Evolutionary conservation across 1,140 invertebrate species (phyloP), one percentile per base, ranked within the genome.

Genomic region (Panagrolaimus sp.): DNA sequence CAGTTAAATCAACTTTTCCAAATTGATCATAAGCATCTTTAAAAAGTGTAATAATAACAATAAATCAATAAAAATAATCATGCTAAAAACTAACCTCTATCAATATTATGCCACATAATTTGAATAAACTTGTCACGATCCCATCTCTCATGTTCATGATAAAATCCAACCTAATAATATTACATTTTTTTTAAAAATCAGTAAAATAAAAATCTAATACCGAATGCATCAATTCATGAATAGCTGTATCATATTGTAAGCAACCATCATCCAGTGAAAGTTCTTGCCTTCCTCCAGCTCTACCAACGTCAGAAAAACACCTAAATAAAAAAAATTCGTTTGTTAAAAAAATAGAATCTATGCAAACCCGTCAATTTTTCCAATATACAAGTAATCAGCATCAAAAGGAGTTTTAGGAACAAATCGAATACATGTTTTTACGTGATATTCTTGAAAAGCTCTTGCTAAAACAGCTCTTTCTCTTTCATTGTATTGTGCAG

Each of bases 211-310:
- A 46, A 14, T n/a, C n/a, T n/a, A 25, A 89, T 1, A 89, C 72
- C 0, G 88, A 87, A 74, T 89, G 89, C 74, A 89, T 84, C 5
- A 89, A 80, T 81, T 89, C 88, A 73, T 89, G 89, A 46, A 88
- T 78, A 46, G 83, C 72, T 23, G 80, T 82, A 67, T 83, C 81
- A 67, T 70, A 67, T 31, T 80, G 78, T 42, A 82, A 44, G 65
- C 80, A 82, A 8, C 80, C 80, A 70, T 82, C 74, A 66, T 82
- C 80, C 43, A 82, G 69, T 13, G 80, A 82, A 9, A 82, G 66
- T 65, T 82, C 80, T 64, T 83, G 80, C 25, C 79, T 51, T 23
- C 80, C 80, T 11, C 80, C 80, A 42, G 80, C 81, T 63, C 78
- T 47, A 45, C 80, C 80, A 31, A 82, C 80, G 63, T 82, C 80